Percentiles rank a stretch among this genome's conserved stretches.
Conservation (phyloP, 1,140 invertebrate genomes). For the Leptopilina clavipes region DNA sequence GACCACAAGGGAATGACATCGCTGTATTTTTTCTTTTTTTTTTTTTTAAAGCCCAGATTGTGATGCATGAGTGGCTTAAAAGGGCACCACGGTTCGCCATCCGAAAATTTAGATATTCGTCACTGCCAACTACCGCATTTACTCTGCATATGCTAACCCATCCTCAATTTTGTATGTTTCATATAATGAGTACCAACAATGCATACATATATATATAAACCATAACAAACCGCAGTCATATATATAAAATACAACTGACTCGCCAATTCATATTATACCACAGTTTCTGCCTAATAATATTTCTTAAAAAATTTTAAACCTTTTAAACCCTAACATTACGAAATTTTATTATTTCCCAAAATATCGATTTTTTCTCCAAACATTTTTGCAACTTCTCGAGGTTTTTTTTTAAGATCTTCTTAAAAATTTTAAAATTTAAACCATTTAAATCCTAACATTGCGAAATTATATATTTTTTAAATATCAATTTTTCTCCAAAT, state of each 20-base stretch:
- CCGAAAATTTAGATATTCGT: conserved; percentile 62
- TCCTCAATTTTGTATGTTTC: conserved; percentile 40
- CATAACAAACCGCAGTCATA: conserved; percentile 15
- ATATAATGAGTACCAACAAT: conserved; percentile 26
- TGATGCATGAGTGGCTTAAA: conserved; percentile 62
- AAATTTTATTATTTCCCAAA: too few species aligned
- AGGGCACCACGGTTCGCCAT: conserved; percentile 45
- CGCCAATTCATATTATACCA: neutral
- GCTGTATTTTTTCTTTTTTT: conserved; percentile 1
- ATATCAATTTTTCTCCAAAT: too few species aligned
- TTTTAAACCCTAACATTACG: too few species aligned
- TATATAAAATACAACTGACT: neutral
- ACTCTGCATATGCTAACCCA: conserved; percentile 11
- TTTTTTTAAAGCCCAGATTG: conserved; percentile 60
- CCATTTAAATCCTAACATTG: too few species aligned
- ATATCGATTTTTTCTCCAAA: too few species aligned
- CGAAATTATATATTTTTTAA: too few species aligned
- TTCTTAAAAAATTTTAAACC: too few species aligned
- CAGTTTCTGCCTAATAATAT: too few species aligned
- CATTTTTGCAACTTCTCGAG: too few species aligned
- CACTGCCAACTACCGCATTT: conserved; percentile 59
- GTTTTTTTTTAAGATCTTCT: too few species aligned
- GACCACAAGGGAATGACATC: conserved; percentile 26
- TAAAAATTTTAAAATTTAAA: too few species aligned
- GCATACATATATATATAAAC: conserved; percentile 21